Percentiles rank a stretch among this genome's conserved stretches.
phyloP scores from a whole-genome alignment of 2,113 vertebrate genomes.

The Morphnarchus princeps region DNA sequence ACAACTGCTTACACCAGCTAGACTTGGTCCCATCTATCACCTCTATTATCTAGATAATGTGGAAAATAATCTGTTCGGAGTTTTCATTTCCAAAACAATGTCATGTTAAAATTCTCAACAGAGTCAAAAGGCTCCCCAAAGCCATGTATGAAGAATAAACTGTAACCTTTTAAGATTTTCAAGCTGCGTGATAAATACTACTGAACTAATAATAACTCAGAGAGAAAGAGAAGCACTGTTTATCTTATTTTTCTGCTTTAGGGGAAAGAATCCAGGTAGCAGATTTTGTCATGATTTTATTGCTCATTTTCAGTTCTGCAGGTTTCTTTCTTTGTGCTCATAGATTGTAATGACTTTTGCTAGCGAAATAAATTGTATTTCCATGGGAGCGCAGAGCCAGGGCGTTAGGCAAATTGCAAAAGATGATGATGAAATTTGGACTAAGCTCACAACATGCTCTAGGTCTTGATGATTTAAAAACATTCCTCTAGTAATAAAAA shows the following conservation, averaged over 20 bases:
- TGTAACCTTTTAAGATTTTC: conserved; percentile 59
- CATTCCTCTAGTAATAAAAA: conserved; percentile 58
- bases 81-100: conserved; percentile 45
- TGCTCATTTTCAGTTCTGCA: conserved; percentile 62
- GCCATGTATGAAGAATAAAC: conserved; percentile 45
- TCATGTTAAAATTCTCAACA: conserved; percentile 32
- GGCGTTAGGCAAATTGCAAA: conserved; percentile 52
- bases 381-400: not conserved
- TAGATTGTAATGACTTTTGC: conserved; percentile 58
- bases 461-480: conserved; percentile 57
- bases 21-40: conserved; percentile 18
- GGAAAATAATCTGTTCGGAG: conserved; percentile 27
- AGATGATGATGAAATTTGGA: conserved; percentile 61
- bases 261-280: conserved; percentile 53
- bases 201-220: conserved; percentile 57
- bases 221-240: conserved; percentile 30
- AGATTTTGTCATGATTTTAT: conserved; percentile 59
- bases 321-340: conserved; percentile 52
- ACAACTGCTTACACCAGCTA: conserved; percentile 31
- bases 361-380: conserved; percentile 66
- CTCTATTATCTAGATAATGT: conserved; percentile 22
- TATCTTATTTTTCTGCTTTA: conserved; percentile 59
- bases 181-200: conserved; percentile 55
- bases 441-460: conserved; percentile 28
- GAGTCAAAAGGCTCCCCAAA: conserved; percentile 43